Evolutionary conservation across 1,140 invertebrate species (phyloP), one percentile per base, ranked within the genome.

Genomic region (Leptinotarsa defecta): DNA sequence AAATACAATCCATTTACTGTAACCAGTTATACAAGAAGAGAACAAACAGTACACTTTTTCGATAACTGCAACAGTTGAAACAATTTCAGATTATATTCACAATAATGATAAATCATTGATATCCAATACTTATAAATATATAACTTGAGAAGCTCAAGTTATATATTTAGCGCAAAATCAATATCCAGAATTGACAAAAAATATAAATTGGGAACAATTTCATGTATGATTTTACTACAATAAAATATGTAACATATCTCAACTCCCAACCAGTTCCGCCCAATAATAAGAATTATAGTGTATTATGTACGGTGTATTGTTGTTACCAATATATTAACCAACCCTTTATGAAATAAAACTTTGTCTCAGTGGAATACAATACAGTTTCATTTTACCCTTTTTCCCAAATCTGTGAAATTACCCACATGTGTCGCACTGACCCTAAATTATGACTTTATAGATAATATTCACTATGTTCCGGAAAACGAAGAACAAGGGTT

Each of bases 391-490:
- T 78, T 73, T 73, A 76, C 81, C 81, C 78, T 78, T 82, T 83
- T 77, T 75, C 81, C 77, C 48, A 77, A 83, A 81, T 81, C 76
- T 75, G 76, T 78, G 67, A 82, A 83, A 83, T 82, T 83, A 77
- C 20, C 78, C 68, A 77, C 81, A 82, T 82, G 78, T 83, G 81
- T 78, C 75, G 63, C 73, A 52, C 76, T 81, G 67, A 70, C 73
- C 71, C 65, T 79, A 73, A 82, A 79, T 82, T 82, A 82, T 81
- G 74, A 79, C 80, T 76, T 83, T 67, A 76, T 71, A 77, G 80
- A 81, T 80, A 77, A 80, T 71, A 74, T 77, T 75, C 15, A 13
- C 63, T 48, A 17, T 34, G 65, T 69, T 65, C 73, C 48, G 74
- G 74, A 63, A 67, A 79, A 76, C 76, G 52, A 48, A 48, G 15